Conservation (phyloP, 2,797 vertebrate species). For the Pristis pectinata region DNA sequence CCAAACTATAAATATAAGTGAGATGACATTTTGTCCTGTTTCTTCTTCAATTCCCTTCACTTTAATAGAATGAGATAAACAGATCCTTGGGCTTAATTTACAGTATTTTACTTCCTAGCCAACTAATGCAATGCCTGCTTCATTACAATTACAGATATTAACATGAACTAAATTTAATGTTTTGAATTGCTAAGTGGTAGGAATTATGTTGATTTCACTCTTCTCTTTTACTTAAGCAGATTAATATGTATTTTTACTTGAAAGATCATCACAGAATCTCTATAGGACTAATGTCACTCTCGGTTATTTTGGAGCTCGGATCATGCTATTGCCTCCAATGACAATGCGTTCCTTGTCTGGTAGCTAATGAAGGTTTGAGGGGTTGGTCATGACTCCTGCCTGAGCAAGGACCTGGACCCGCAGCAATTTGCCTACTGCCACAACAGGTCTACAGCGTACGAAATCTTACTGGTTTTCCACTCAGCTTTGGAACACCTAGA, state of each 20-base stretch:
- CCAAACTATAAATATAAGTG: conserved; percentile 13
- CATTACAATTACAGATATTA: neutral
- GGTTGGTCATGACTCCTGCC: no score
- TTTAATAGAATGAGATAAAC: neutral
- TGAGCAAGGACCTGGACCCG: no score
- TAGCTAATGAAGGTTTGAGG: neutral
- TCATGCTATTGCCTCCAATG: neutral
- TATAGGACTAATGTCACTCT: neutral
- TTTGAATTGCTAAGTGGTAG: neutral
- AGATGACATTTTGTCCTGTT: conserved; percentile 25
- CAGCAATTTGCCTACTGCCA: no score
- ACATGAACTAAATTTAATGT: neutral
- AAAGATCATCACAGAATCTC: neutral
- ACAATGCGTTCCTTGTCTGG: neutral
- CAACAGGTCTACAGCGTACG: no score
- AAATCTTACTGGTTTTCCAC: no score
- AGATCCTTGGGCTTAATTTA: neutral
- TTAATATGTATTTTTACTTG: neutral
- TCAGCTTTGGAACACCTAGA: no score
- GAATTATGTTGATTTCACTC: neutral
- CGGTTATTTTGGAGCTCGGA: neutral
- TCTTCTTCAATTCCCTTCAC: neutral
- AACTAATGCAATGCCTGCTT: neutral
- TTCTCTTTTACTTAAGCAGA: neutral
- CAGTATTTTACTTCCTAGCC: neutral